Conservation (phyloP, 2,113 vertebrate species). For the Amia ocellicauda region DNA sequence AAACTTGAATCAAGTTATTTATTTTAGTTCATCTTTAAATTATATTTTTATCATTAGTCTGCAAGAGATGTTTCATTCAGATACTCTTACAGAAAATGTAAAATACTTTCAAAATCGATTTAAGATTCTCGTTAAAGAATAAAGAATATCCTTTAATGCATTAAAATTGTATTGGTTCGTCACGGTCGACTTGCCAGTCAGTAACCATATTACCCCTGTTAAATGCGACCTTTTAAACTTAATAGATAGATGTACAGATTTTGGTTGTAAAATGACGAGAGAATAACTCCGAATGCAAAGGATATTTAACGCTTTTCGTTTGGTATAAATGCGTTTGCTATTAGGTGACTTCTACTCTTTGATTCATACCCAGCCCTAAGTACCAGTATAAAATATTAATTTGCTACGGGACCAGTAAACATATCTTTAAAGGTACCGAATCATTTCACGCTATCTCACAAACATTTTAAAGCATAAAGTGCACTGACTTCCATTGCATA, state of each 20-base stretch:
- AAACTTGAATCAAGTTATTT: too few species aligned
- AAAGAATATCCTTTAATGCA: too few species aligned
- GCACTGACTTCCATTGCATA: conserved; percentile 41
- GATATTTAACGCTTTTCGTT: neutral
- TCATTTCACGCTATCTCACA: conserved; percentile 69
- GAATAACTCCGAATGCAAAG: neutral
- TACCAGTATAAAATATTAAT: conserved; percentile 80
- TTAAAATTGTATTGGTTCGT: neutral
- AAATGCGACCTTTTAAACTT: neutral
- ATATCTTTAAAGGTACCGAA: conserved; percentile 67
- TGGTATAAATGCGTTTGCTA: conserved; percentile 16
- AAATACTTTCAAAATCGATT: too few species aligned
- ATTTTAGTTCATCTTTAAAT: too few species aligned
- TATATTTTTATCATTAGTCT: too few species aligned
- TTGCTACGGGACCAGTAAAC: conserved; percentile 76
- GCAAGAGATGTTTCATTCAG: too few species aligned
- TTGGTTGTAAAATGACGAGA: neutral
- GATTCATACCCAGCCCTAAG: conserved; percentile 41
- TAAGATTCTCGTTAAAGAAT: too few species aligned
- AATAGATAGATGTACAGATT: neutral
- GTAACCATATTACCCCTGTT: neutral
- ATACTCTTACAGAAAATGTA: too few species aligned
- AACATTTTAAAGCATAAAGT: conserved; percentile 63
- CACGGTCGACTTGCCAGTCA: neutral
- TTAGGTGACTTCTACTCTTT: conserved; percentile 12